Evolutionary conservation across 2,888 invertebrate genomes (phyloP), one percentile per base, ranked within the genome.

Genomic region (Trichopoda pennipes): DNA sequence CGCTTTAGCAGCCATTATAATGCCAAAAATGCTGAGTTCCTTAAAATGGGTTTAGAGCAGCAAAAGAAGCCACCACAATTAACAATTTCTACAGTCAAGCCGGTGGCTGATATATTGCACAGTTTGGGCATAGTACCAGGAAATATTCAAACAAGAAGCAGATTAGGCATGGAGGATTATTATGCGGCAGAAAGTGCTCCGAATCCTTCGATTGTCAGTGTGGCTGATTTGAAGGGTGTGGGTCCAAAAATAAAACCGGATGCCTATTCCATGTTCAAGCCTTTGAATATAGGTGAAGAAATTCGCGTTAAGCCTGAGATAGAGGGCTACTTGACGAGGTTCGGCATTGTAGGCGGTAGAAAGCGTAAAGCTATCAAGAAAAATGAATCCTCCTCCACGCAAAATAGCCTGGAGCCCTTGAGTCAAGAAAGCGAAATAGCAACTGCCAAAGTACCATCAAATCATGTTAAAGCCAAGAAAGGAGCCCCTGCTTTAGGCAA

Each of bases 1-100:
- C 89, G 89, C 19, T 91, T 88, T 53, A 91, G 91, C 80, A 91
- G 92, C 86, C 92, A 90, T 17, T 93, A 92, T 81, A 91, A 89
- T 73, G 92, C 91, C 6, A 89, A 90, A 81, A 87, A 88, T 55
- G 85, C 87, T 0, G 88, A 90, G 53, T 90, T 90, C 2, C 80
- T 89, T 12, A 85, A 87, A 14, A 80, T 85, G 21, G 86, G 86
- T 1, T 19, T 75, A 72, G 86, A 77, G 83, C 86, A 77, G 83
- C 86, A 14, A 12, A 80, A 53, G n/a, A 77, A 70, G 23, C 88
- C 88, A 2, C 58, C 84, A 12, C 23, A 68, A 2, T n/a, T 49
- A 0, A 12, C 56, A 2, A 85, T 85, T 23, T 85, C 85, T 7
- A 87, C 88, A 0, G 86, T 88, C 1, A 87, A 86, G 28, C 89